Evolutionary conservation across 2,113 vertebrate genomes (phyloP).

Genomic region (Asarcornis scutulata): DNA sequence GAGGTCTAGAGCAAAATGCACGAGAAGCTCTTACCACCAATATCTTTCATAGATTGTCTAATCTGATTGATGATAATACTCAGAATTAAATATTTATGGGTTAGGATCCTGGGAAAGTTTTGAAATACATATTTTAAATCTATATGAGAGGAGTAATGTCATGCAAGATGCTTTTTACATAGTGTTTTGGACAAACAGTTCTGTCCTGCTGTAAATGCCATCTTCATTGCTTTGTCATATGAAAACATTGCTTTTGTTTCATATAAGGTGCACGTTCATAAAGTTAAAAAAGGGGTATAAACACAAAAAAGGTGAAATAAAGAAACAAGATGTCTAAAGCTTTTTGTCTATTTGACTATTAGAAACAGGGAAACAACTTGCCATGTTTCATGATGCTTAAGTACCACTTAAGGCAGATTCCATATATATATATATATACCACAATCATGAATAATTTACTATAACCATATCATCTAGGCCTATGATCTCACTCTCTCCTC

Average conservation of each 20-base stretch:
- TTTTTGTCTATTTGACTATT: not conserved
- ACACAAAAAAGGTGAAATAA: not conserved
- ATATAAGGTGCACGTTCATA: not conserved
- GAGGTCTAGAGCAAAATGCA: slow-evolving; percentile 6
- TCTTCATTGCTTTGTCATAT: not conserved
- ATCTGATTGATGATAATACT: slow-evolving; percentile 60
- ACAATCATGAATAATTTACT: slow-evolving; percentile 8
- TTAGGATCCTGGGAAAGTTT: slow-evolving; percentile 25
- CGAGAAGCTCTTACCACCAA: slow-evolving; percentile 56
- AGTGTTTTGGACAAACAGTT: not conserved
- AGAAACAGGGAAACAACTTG: not conserved
- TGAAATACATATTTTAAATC: slow-evolving; percentile 33
- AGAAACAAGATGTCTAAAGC: not conserved
- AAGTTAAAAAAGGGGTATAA: not conserved
- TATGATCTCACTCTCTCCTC: not conserved
- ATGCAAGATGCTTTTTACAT: not conserved
- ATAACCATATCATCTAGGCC: not conserved
- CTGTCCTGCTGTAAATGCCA: not conserved
- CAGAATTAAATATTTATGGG: slow-evolving; percentile 78
- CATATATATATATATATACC: not conserved
- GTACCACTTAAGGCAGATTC: not conserved
- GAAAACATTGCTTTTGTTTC: not conserved
- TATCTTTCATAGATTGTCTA: slow-evolving; percentile 33
- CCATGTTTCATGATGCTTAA: not conserved
- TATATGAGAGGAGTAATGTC: not conserved